Evolutionary conservation across 2,888 invertebrate species (phyloP).

Genomic region (Eutolmus rufibarbis): DNA sequence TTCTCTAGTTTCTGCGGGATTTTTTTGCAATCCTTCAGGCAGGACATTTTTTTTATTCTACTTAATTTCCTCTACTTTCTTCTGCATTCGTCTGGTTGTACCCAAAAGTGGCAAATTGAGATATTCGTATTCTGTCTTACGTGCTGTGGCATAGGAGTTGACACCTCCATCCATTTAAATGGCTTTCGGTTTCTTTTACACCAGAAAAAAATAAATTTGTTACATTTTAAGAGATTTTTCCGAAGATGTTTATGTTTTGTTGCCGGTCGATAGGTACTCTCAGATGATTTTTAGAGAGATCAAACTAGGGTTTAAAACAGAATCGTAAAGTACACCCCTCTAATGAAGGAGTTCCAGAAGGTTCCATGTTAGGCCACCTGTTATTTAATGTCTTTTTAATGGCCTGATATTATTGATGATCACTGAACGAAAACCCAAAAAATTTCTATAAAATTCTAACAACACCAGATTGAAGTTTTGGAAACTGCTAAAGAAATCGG

Average conservation of each 20-base stretch:
- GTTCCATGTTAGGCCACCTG: too few relatives aligned
- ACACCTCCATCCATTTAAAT: not conserved
- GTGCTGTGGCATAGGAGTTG: not conserved
- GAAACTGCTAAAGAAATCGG: too few relatives aligned
- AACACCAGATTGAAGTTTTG: too few relatives aligned
- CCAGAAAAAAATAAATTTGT: not conserved
- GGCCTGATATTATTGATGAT: too few relatives aligned
- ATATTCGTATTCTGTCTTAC: not conserved
- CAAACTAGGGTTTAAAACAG: not conserved
- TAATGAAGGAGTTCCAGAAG: too few relatives aligned
- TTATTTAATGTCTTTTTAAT: too few relatives aligned
- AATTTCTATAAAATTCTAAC: too few relatives aligned
- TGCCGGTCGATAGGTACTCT: not conserved
- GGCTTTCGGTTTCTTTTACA: not conserved
- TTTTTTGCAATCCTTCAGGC: not conserved
- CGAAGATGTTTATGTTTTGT: not conserved
- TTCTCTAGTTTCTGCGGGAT: not conserved
- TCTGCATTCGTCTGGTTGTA: not conserved
- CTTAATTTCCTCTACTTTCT: not conserved
- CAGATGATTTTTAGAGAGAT: not conserved
- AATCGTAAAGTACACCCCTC: too few relatives aligned
- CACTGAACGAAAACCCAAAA: too few relatives aligned
- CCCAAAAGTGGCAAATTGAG: not conserved
- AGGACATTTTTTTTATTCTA: not conserved
- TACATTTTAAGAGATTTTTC: not conserved